Conservation (phyloP, 2,113 vertebrate genomes). For the Chionodraco myersi region DNA sequence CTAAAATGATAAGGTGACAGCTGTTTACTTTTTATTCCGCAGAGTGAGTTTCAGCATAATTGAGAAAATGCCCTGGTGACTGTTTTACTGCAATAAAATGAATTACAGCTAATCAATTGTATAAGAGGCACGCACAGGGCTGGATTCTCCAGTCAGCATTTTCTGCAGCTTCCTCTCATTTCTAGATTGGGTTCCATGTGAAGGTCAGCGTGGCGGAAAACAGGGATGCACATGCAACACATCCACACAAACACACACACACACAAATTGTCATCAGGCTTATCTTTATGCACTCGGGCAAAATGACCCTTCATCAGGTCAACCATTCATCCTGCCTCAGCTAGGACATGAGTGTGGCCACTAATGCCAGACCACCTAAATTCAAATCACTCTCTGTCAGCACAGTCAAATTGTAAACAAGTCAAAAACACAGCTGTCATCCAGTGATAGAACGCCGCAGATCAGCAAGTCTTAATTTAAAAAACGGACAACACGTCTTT, state of each 20-base stretch:
- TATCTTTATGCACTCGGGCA: constrained; percentile 30
- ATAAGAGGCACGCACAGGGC: constrained; percentile 53
- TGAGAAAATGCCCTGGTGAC: constrained; percentile 59
- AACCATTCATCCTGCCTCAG: constrained; percentile 48
- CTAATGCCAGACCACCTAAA: constrained; percentile 19
- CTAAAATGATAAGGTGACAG: constrained; percentile 65
- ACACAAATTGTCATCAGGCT: constrained; percentile 26
- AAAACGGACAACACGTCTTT: not conserved
- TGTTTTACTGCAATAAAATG: constrained; percentile 75
- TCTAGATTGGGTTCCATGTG: constrained; percentile 79
- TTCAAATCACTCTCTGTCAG: constrained; percentile 31
- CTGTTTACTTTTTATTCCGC: constrained; percentile 68
- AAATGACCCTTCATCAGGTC: constrained; percentile 33
- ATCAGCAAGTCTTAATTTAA: constrained; percentile 1
- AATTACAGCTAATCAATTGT: constrained; percentile 76
- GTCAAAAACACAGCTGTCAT: constrained; percentile 1
- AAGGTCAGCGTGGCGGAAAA: constrained; percentile 73
- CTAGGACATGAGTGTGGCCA: constrained; percentile 21
- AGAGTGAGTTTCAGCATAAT: constrained; percentile 63
- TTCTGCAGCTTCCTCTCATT: constrained; percentile 70
- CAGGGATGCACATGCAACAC: constrained; percentile 14
- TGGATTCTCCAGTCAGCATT: constrained; percentile 74
- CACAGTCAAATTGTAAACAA: constrained; percentile 17
- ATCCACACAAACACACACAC: constrained; percentile 3
- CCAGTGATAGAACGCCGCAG: constrained; percentile 1